Base-by-base conservation (phyloP, 1,140 invertebrate species). In the Temnothorax nylanderi region DNA sequence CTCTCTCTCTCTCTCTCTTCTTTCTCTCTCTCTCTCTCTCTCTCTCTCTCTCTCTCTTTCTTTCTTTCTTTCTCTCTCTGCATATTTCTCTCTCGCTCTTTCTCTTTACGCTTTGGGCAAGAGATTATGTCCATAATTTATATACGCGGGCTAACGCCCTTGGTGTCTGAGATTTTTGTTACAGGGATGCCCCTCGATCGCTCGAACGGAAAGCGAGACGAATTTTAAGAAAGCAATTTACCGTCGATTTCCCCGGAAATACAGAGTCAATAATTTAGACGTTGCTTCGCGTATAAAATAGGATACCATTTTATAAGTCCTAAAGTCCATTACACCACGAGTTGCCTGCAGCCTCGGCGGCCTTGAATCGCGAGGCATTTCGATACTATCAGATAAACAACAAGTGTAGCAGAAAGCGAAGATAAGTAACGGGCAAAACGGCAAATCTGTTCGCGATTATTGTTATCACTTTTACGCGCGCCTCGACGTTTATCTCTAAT, bases 61-160 rank as follows among this genome's bases (percentile, higher is more conserved):
- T 7, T 5, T 54, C 76, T 51, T 13, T 37, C 32, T 1, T 8
- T 3, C 16, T 58, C 80, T 85, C 65, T 44, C 65, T 26, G 11
- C 7, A 47, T 41, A 10, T 44, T 26, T 71, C 74, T 78, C 86
- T 67, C 64, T 86, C 88, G 72, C 82, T 87, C 88, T 85, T 87
- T 69, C 80, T 71, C 85, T 51, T 86, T 64, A 82, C 64, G 47
- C 71, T 84, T 74, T 81, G 26, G 77, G 60, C 74, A 65, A 72
- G 51, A 90, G 91, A 92, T 91, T 92, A 89, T 81, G 87, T 64
- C 74, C 67, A 88, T 91, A 92, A 92, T 92, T 89, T 92, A 90
- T 91, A 87, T 88, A 91, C 87, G 82, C 85, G 81, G 85, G 87
- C 89, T 82, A 78, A 89, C 87, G 88, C 81, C 81, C 77, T 80